Evolutionary conservation across 2,888 invertebrate species (phyloP).

Genomic region (Geotrupes spiniger): DNA sequence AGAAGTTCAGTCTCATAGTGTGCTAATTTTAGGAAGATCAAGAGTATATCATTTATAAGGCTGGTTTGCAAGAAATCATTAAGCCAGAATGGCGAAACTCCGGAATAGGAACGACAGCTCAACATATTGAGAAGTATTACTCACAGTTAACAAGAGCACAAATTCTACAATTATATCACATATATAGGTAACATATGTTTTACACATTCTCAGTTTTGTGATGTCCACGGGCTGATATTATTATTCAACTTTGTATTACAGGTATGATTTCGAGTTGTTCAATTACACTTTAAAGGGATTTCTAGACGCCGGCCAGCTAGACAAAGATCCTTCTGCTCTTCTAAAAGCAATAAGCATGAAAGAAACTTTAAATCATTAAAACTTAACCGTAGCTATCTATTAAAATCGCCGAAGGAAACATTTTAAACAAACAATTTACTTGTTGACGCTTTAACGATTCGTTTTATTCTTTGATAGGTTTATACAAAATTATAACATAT

Average conservation of each 20-base stretch:
- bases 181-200: slow-evolving; percentile 70
- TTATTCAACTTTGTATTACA: slow-evolving; percentile 52
- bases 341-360: slow-evolving; percentile 44
- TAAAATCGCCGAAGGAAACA: slow-evolving; percentile 8
- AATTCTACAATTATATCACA: slow-evolving; percentile 72
- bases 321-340: slow-evolving; percentile 44
- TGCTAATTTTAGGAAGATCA: slow-evolving; percentile 67
- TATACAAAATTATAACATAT: too few relatives aligned
- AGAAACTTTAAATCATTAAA: slow-evolving; percentile 22
- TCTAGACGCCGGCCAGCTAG: slow-evolving; percentile 57
- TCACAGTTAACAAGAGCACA: slow-evolving; percentile 71
- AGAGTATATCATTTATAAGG: slow-evolving; percentile 74
- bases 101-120: slow-evolving; percentile 70
- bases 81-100: slow-evolving; percentile 83
- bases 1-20: too few relatives aligned
- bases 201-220: too few relatives aligned
- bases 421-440: too few relatives aligned
- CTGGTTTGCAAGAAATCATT: slow-evolving; percentile 70
- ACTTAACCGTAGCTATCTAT: not conserved
- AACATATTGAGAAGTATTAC: slow-evolving; percentile 72
- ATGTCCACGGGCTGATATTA: too few relatives aligned
- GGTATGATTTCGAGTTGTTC: slow-evolving; percentile 85
- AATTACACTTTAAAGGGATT: slow-evolving; percentile 76
- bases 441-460: not conserved
- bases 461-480: too few relatives aligned